Base-by-base conservation (phyloP, 1,140 invertebrate species). In the Ptiloglossa arizonensis region DNA sequence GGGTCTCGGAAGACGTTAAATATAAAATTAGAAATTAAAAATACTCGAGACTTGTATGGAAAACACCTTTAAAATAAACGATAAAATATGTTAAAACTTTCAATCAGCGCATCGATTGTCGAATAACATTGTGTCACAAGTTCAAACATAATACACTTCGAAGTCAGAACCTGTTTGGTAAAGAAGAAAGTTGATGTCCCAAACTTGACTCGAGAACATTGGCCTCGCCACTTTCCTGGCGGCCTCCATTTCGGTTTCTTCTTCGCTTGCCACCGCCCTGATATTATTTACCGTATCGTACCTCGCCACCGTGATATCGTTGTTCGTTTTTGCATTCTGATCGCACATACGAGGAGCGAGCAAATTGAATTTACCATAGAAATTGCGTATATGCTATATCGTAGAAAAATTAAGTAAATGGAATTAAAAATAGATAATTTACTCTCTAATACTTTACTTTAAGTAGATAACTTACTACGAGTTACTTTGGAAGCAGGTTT, bases 121-220 rank as follows among this genome's bases (percentile, higher is more conserved):
- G 41, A 52, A 79, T 82, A 69, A 63, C 44, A n/a, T n/a, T n/a
- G 50, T 79, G 32, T 35, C 32, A 56, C 76, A 71, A 83, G 67
- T 70, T 83, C 60, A 59, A 67, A 71, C 15, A 48, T 15, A 48
- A 19, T 22, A 69, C 46, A 64, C 27, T 52, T 63, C 29, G 41
- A 56, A 54, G 57, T 52, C 54, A 24, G 60, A 83, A 83, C 83
- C 81, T 77, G 81, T 85, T 85, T 80, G 60, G 15, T 15, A 19
- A 79, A 83, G 66, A 84, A 85, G 81, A 84, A 84, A 84, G 82
- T 83, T 68, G 81, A 79, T 66, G 67, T 63, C 48, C 62, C 81
- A 74, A 76, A 83, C 77, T 78, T 83, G 69, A 75, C 46, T 84
- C 62, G 27, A 62, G 67, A 83, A 83, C 81, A 29, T 72, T 62